Percentiles rank a stretch among this genome's conserved stretches.
Conservation (phyloP, 2,113 vertebrate genomes). For the Cyprinodon brontotheroides region DNA sequence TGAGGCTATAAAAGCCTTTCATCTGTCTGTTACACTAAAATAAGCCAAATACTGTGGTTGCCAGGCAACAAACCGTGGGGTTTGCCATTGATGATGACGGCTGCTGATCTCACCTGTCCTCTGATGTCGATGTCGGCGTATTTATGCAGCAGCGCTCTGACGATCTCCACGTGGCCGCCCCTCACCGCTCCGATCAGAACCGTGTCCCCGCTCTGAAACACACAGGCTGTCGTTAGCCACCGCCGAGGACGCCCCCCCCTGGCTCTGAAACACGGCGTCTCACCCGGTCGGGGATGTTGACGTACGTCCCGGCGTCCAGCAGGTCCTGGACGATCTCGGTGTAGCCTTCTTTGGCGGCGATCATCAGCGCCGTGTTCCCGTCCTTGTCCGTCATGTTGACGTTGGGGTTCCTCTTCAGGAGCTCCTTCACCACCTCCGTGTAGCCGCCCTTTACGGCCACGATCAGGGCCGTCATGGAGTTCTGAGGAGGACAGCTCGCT, state of each 20-base stretch:
- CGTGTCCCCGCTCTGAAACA: conserved; percentile 90
- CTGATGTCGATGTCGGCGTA: conserved; percentile 98
- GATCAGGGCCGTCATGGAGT: conserved; percentile 98
- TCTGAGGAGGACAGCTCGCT: conserved; percentile 72
- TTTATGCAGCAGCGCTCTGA: conserved; percentile 94
- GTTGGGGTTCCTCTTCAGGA: conserved; percentile 94
- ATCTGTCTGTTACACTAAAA: too few relatives aligned
- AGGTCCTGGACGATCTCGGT: conserved; percentile 97
- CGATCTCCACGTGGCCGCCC: conserved; percentile 96
- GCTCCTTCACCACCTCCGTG: conserved; percentile 93
- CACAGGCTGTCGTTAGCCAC: neutral
- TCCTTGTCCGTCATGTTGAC: conserved; percentile 98
- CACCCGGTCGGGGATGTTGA: conserved; percentile 97
- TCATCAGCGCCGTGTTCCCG: conserved; percentile 97
- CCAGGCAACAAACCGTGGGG: neutral
- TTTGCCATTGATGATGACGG: neutral
- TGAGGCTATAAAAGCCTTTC: too few relatives aligned
- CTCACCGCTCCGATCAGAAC: conserved; percentile 96
- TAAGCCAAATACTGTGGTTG: neutral
- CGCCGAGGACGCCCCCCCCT: too few relatives aligned
- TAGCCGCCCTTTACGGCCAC: conserved; percentile 95
- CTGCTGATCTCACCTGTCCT: conserved; percentile 34
- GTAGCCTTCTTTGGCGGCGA: conserved; percentile 94
- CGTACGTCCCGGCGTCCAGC: conserved; percentile 94
- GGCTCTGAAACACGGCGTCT: conserved; percentile 6